Conservation (phyloP, 2,113 vertebrate genomes). For the Nothoprocta perdicaria region DNA sequence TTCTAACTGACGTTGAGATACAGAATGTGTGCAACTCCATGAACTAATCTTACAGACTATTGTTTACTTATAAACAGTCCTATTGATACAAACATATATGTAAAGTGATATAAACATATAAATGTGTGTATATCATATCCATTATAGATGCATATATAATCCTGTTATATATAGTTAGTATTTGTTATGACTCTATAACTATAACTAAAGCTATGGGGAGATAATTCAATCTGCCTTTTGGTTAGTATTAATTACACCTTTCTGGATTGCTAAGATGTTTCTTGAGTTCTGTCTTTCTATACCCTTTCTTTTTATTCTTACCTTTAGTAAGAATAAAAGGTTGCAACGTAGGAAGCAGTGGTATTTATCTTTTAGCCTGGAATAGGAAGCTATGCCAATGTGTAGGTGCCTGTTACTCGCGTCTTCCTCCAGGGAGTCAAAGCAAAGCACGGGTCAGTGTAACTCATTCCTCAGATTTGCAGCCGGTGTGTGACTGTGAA, state of each 20-base stretch:
- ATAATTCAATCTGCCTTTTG: neutral
- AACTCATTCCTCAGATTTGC: neutral
- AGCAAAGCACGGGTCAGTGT: neutral
- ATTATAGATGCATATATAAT: neutral
- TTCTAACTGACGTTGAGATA: neutral
- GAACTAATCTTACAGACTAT: neutral
- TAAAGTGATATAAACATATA: neutral
- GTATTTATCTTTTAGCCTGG: neutral
- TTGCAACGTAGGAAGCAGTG: neutral
- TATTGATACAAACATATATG: neutral
- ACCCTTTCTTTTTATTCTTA: neutral
- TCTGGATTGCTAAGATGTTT: neutral
- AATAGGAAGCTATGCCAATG: neutral
- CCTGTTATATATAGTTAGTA: neutral
- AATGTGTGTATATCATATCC: neutral
- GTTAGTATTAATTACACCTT: neutral
- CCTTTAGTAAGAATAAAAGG: neutral
- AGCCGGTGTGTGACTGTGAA: neutral
- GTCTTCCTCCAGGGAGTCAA: neutral
- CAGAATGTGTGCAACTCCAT: accelerated
- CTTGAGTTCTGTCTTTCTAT: neutral
- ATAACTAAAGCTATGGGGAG: neutral
- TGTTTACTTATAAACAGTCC: neutral
- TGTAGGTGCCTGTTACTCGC: neutral
- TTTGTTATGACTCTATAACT: neutral